Percentiles rank a stretch among this genome's conserved stretches.
Conservation (phyloP, 2,888 invertebrate genomes). For the Ganaspis brasiliensis region DNA sequence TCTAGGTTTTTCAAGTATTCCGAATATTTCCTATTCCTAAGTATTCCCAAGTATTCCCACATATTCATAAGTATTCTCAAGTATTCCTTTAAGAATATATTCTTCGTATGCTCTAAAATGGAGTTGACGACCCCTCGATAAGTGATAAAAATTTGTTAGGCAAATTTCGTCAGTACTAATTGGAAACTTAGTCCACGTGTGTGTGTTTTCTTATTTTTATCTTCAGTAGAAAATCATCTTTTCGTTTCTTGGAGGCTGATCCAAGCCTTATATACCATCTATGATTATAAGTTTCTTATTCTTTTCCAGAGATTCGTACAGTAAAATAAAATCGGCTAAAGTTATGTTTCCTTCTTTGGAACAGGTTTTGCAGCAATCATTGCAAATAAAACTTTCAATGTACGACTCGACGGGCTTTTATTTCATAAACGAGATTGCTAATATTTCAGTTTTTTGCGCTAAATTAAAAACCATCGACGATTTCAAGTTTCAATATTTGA, state of each 20-base stretch:
- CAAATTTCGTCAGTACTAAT: background rate
- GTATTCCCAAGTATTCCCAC: no score
- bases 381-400: slow-evolving; percentile 25
- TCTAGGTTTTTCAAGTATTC: no score
- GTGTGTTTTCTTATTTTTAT: slow-evolving; percentile 5
- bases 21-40: no score
- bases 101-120: no score
- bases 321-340: background rate
- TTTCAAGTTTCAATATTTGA: background rate
- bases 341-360: slow-evolving; percentile 38
- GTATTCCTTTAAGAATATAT: no score
- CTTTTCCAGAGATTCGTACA: slow-evolving; percentile 30
- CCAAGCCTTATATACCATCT: background rate
- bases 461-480: background rate
- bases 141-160: background rate
- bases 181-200: background rate
- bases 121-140: no score
- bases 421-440: slow-evolving; percentile 39
- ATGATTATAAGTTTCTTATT: slow-evolving; percentile 25
- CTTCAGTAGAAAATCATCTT: slow-evolving; percentile 1
- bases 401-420: slow-evolving; percentile 21
- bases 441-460: slow-evolving; percentile 25
- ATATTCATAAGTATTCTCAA: no score
- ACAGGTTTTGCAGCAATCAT: slow-evolving; percentile 37
- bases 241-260: background rate